Percentiles rank a stretch among this genome's conserved stretches.
Evolutionary conservation across 2,797 vertebrate species (phyloP).

Genomic region (Trichosurus vulpecula): DNA sequence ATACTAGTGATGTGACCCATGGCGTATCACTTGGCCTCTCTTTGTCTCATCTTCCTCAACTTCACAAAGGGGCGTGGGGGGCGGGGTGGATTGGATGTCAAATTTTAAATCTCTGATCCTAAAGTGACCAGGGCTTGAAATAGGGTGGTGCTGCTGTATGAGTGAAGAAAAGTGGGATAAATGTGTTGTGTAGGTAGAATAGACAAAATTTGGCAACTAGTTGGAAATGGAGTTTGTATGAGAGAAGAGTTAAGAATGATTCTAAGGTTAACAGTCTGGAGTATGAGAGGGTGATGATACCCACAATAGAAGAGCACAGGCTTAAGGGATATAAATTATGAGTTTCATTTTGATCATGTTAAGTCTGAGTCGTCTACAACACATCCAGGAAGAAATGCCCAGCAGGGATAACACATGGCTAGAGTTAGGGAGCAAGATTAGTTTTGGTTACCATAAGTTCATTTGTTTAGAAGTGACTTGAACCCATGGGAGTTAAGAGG

Average conservation of each 20-base stretch:
- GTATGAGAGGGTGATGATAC: not conserved
- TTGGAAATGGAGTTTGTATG: not conserved
- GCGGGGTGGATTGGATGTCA: not conserved
- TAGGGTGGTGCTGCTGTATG: not conserved
- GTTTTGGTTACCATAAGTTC: not conserved
- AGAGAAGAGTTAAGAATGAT: not conserved
- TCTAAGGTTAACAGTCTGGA: not conserved
- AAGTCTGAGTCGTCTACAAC: not conserved
- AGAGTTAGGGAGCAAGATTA: not conserved
- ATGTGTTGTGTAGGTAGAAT: not conserved
- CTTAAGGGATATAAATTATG: not conserved
- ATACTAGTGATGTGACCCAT: not conserved
- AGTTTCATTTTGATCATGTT: not conserved
- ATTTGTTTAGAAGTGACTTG: not conserved
- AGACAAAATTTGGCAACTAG: not conserved
- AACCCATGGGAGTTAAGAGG: not conserved
- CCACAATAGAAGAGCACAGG: not conserved
- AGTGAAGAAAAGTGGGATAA: not conserved
- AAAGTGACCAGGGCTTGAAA: not conserved
- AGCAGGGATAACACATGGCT: not conserved
- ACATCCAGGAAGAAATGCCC: not conserved
- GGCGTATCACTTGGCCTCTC: not conserved
- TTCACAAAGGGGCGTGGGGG: not conserved
- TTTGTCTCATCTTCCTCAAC: not conserved
- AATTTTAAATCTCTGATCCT: not conserved